Base-by-base conservation (phyloP, 2,888 invertebrate species). In the Drosophila sordidula region DNA sequence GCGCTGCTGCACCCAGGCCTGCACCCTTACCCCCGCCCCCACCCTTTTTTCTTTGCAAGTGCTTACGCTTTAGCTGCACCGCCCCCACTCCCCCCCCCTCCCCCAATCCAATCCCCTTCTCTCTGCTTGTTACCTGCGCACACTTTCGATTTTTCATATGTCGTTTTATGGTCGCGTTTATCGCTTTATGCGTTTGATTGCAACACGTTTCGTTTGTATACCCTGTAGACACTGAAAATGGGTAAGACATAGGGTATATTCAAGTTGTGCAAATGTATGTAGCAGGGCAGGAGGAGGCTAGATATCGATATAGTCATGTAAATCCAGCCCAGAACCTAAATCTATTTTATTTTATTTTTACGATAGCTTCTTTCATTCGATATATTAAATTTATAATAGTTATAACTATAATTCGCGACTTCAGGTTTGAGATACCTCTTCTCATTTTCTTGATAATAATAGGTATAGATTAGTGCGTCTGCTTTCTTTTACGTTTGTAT, bases 81-180 rank as follows among this genome's bases (percentile, higher is more conserved):
- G 6, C 29, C 32, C 11, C 2, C 32, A 25, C 4, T 32, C 8
- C 9, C 2, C 34, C 34, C 1, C 26, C 18, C 38, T 11, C 9
- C 1, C 22, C 34, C 4, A 8, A 6, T 22, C n/a, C n/a, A n/a
- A n/a, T 22, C 34, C 29, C 9, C 11, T 18, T 18, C 18, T 32
- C n/a, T 18, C 8, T n/a, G n/a, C n/a, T 63, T 57, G 52, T 63
- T 55, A 50, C 46, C 57, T 61, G 41, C 64, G 44, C 63, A 64
- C 80, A 80, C 82, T 86, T 80, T 83, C 84, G 81, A 84, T 83
- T 86, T 86, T 69, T 77, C 81, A 87, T 83, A 75, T 76, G 66
- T 66, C 54, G 69, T 41, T 64, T 67, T 75, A 68, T 72, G 64
- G 58, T 14, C 59, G 41, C 54, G 54, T 76, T 76, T 76, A 77